Conservation (phyloP, 2,113 vertebrate genomes). For the Neomonachus schauinslandi region DNA sequence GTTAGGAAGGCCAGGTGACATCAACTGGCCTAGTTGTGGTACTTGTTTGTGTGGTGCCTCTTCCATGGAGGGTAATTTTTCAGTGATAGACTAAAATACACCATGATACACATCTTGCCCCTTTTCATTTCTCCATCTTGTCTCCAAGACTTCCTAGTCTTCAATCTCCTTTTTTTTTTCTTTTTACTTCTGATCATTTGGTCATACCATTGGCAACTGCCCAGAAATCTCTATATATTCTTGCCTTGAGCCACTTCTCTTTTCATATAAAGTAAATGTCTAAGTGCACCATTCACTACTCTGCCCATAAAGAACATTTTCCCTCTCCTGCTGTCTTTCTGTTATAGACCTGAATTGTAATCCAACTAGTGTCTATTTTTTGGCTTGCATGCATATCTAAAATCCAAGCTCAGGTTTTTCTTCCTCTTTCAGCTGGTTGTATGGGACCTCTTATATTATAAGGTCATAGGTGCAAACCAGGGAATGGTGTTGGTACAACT, state of each 20-base stretch:
- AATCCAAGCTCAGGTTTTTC: background rate
- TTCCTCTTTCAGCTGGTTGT: background rate
- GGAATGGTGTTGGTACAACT: background rate
- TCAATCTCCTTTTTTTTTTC: background rate
- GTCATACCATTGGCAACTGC: fast-evolving
- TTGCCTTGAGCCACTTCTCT: background rate
- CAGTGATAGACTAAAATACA: background rate
- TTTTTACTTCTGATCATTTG: background rate
- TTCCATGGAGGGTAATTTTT: background rate
- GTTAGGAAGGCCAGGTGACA: background rate
- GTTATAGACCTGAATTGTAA: background rate
- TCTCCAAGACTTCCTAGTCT: background rate
- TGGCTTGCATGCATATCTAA: background rate
- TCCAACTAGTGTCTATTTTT: background rate
- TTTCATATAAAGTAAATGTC: background rate
- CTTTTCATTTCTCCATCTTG: background rate
- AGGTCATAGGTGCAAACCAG: background rate
- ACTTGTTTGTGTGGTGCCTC: background rate
- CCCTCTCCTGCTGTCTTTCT: background rate
- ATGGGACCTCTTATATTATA: background rate
- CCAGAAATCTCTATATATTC: background rate
- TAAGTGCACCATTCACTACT: background rate
- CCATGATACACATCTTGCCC: background rate
- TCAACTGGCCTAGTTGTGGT: background rate
- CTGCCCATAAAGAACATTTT: background rate